A percentile compares a stretch with the other conserved stretches of the same genome.
Conservation (phyloP, 2,797 vertebrate genomes). For the Lepilemur ruficaudatus region DNA sequence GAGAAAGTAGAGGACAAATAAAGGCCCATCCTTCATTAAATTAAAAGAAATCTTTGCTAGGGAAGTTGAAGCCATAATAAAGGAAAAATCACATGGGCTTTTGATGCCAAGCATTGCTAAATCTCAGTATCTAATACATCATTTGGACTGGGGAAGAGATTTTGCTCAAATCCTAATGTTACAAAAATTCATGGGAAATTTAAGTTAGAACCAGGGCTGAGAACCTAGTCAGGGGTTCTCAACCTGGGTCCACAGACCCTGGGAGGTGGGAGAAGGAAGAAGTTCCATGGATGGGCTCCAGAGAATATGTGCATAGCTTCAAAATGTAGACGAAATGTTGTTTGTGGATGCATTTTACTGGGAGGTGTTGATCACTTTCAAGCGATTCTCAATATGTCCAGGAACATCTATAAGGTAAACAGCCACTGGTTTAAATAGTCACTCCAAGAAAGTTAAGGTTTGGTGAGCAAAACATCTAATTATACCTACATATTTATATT, state of each 20-base stretch:
- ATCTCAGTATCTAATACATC: neutral
- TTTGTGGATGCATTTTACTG: neutral
- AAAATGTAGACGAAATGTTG: neutral
- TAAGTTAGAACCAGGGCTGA: neutral
- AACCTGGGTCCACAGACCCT: neutral
- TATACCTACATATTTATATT: neutral
- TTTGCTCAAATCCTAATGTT: neutral
- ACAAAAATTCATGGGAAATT: neutral
- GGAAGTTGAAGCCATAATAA: neutral
- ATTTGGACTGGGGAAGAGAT: neutral
- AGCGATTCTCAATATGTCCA: constrained; percentile 13
- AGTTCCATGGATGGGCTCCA: neutral
- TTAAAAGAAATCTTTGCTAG: neutral
- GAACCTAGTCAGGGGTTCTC: neutral
- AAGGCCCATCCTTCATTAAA: neutral
- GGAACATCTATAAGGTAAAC: neutral
- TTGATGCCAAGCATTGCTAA: neutral
- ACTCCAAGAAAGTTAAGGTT: constrained; percentile 5
- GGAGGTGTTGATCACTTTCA: neutral
- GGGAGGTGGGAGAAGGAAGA: neutral
- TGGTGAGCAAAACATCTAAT: neutral
- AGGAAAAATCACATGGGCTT: neutral
- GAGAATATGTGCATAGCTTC: neutral
- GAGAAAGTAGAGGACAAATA: constrained; percentile 24
- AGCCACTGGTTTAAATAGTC: neutral